Conservation (phyloP, 2,797 vertebrate genomes). For the Chaetodon trifasciatus region DNA sequence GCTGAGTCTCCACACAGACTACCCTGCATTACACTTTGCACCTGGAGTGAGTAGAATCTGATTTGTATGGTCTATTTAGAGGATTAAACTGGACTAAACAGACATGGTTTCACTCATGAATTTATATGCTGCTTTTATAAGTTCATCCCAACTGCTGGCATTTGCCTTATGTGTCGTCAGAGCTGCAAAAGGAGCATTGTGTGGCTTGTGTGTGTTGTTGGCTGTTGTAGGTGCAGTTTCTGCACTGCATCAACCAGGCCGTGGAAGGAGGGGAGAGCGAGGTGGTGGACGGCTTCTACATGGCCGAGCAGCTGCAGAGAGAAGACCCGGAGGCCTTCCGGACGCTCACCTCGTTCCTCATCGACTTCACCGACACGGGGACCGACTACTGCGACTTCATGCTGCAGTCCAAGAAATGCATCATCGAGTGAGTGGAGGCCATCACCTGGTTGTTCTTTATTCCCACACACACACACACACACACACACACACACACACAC, state of each 20-base stretch:
- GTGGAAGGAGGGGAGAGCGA: constrained; percentile 91
- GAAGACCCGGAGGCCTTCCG: constrained; percentile 90
- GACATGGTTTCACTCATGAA: constrained; percentile 10
- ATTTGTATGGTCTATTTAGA: constrained; percentile 1
- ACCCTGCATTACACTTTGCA: constrained; percentile 92
- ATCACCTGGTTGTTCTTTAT: neutral
- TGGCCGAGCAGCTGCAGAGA: constrained; percentile 85
- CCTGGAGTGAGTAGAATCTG: constrained; percentile 90
- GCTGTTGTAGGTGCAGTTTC: constrained; percentile 90
- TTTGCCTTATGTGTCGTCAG: neutral
- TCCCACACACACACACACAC: neutral
- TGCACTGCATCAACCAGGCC: constrained; percentile 94
- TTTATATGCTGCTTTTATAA: constrained; percentile 11
- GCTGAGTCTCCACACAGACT: constrained; percentile 94
- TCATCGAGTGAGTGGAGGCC: constrained; percentile 89
- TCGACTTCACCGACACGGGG: constrained; percentile 93
- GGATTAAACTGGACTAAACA: constrained; percentile 14
- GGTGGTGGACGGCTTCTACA: constrained; percentile 93
- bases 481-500: neutral
- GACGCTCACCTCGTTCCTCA: constrained; percentile 86
- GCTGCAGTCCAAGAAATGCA: constrained; percentile 92
- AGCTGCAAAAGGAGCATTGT: constrained; percentile 33
- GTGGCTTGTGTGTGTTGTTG: constrained; percentile 2
- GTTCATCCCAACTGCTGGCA: constrained; percentile 12
- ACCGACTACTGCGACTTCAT: constrained; percentile 94